phyloP scores from a whole-genome alignment of 2,113 vertebrate genomes.

The Bujurquina vittata region DNA sequence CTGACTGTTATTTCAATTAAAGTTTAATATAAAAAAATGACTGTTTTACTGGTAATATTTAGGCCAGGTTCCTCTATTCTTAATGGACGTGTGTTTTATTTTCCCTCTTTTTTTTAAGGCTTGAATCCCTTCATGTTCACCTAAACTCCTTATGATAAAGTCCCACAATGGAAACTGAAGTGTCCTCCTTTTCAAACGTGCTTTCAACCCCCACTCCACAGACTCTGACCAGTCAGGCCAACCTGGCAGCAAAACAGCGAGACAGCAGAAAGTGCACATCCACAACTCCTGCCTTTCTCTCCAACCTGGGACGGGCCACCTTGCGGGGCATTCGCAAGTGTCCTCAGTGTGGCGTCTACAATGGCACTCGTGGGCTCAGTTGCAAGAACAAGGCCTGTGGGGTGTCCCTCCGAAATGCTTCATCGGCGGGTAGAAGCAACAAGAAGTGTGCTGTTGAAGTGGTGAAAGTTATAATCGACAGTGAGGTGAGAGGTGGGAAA shows the following conservation, averaged over 20 bases:
- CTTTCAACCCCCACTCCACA: constrained; percentile 10
- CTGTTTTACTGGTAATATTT: background rate
- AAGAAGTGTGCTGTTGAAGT: constrained; percentile 78
- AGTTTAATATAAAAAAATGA: constrained; percentile 22
- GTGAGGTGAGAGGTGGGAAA: constrained; percentile 52
- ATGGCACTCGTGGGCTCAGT: constrained; percentile 91
- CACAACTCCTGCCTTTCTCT: constrained; percentile 84
- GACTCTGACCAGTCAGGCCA: constrained; percentile 10
- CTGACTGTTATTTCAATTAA: background rate
- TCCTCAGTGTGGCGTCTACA: constrained; percentile 91
- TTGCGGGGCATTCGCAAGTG: constrained; percentile 90
- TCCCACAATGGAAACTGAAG: constrained; percentile 60
- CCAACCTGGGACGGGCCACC: constrained; percentile 91
- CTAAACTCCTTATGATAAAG: background rate
- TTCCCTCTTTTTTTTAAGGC: background rate
- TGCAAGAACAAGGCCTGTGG: constrained; percentile 95
- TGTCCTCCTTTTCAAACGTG: constrained; percentile 28
- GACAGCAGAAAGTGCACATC: constrained; percentile 76
- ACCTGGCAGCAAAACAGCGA: constrained; percentile 51
- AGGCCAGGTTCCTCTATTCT: background rate
- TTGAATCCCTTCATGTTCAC: background rate
- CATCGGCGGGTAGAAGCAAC: constrained; percentile 18
- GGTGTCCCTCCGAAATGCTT: constrained; percentile 83
- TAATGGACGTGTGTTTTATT: background rate
- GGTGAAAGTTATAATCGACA: constrained; percentile 85